Base-by-base conservation (phyloP, 2,113 vertebrate genomes). In the Cryptomyrus ogoouensis region DNA sequence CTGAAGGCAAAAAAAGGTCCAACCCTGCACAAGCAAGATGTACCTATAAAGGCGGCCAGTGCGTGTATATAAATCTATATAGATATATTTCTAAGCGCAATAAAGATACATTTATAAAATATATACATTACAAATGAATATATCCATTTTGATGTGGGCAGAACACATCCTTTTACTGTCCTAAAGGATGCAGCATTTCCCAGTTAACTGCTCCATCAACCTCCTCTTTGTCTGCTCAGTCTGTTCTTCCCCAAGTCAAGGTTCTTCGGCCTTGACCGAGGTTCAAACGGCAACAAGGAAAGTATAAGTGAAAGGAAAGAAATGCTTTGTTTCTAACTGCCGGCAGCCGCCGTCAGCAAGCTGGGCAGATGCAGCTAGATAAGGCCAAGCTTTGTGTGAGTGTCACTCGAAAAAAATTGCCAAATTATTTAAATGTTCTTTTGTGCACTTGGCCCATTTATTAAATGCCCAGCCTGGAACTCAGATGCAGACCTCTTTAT, bases 401-500 rank as follows among this genome's bases (percentile, higher is more conserved):
- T 83, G 88, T 89, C 88, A 89, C 35, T 44, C 39, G 35, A 39
- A 80, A 83, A 77, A 89, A 52, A 89, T 89, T 47, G 88, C 27
- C 74, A 89, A 89, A 83, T 89, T 83, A 89, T 89, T 89, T 89
- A 89, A 89, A 89, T 83, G 77, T 44, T 27, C 88, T 49, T 80
- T 89, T 89, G 88, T 89, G 46, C 50, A 53, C 17, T 52, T 9
- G 5, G 15, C 15, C 39, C 39, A 53, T 53, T 89, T 83, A 83
- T 89, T 77, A 52, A 35, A 89, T 31, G 13, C 13, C 15, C 15
- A 12, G 88, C 17, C 31, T 52, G 70, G 74, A 89, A 83, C 47
- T 83, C 70, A 89, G 27, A 53, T 53, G 49, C 31, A 7, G 50
- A 80, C 27, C 10, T 83, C 70, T 70, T 31, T 42, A 21, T 53